These are phyloP conservation scores for Mionectes macconnelli DNA, from an alignment of 2,113 vertebrate genomes.

Conservation along the genomic window DNA sequence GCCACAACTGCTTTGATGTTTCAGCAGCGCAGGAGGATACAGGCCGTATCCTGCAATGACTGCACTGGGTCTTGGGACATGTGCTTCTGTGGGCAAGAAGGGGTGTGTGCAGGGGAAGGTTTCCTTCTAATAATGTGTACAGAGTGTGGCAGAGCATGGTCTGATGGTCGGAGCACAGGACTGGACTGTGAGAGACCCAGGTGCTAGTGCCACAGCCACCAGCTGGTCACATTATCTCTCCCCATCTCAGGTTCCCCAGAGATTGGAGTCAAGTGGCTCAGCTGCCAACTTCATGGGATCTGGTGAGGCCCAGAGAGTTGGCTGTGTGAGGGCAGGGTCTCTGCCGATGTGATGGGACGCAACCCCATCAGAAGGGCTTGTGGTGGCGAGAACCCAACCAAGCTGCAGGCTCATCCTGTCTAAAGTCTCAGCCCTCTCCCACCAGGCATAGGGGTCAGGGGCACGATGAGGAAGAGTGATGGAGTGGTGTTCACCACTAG, in stretches of 20 bases:
- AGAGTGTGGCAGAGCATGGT: neutral
- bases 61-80: neutral
- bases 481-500: neutral
- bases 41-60: neutral
- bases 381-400: neutral
- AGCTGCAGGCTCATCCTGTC: neutral
- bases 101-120: neutral
- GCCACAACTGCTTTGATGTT: neutral
- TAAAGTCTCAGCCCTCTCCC: neutral
- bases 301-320: neutral
- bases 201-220: neutral
- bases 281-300: neutral
- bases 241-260: conserved; percentile 14
- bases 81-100: neutral
- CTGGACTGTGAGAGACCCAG: neutral
- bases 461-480: neutral
- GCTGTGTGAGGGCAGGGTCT: neutral
- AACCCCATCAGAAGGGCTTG: neutral
- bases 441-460: neutral
- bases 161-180: neutral
- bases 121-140: conserved; percentile 56
- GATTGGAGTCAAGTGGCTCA: neutral
- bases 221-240: conserved; percentile 41
- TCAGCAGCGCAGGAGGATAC: neutral
- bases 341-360: neutral